phyloP scores from a whole-genome alignment of 2,888 invertebrate species.

The Amblyjoppa fuscipennis region DNA sequence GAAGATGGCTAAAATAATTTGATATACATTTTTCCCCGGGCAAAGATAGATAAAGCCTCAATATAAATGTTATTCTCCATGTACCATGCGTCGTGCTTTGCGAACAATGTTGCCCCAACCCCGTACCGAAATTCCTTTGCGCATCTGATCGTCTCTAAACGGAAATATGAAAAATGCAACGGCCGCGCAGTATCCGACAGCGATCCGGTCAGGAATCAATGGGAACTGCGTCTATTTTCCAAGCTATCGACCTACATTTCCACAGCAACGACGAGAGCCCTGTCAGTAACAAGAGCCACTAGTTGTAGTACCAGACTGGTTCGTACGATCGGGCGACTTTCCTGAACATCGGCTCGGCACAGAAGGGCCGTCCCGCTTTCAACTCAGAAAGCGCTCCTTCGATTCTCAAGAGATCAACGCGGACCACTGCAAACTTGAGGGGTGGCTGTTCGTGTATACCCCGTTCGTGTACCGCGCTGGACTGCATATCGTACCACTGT shows the following conservation, averaged over 20 bases:
- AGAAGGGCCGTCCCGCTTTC: constrained; percentile 30
- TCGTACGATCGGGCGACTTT: constrained; percentile 39
- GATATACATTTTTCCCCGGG: not conserved
- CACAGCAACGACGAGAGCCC: constrained; percentile 13
- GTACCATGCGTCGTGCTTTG: not conserved
- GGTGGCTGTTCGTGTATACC: constrained; percentile 25
- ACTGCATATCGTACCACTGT: constrained; percentile 39
- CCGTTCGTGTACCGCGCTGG: constrained; percentile 21
- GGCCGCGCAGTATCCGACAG: constrained; percentile 22
- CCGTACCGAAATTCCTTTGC: not conserved
- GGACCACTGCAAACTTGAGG: constrained; percentile 32
- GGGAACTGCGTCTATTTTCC: constrained; percentile 46
- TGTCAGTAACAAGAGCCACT: constrained; percentile 22
- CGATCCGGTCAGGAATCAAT: constrained; percentile 16
- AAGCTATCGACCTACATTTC: constrained; percentile 52
- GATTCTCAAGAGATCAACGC: constrained; percentile 55
- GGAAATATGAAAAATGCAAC: not conserved
- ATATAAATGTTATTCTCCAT: not conserved
- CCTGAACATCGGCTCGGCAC: constrained; percentile 25
- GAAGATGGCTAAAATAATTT: not conserved
- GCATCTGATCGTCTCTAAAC: not conserved
- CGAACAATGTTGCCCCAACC: not conserved
- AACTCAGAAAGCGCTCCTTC: constrained; percentile 38
- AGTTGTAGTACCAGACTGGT: constrained; percentile 12
- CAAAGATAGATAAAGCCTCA: not conserved